Base-by-base conservation (phyloP, 2,888 invertebrate species). In the Stegana nigrithorax region DNA sequence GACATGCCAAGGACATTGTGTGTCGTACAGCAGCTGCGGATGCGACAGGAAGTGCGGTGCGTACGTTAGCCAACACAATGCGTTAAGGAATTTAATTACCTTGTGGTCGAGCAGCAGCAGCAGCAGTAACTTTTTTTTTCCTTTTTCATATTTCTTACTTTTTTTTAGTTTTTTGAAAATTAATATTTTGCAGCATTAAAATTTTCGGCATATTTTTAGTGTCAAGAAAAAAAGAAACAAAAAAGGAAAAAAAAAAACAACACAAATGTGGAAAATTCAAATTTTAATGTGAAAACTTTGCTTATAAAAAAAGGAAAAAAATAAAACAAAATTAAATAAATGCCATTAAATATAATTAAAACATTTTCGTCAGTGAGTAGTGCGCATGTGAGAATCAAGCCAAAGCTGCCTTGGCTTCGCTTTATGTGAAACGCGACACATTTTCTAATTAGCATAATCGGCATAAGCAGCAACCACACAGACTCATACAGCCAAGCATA, bases 31-130 rank as follows among this genome's bases (percentile, higher is more conserved):
- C 8, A 39, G 29, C 29, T 7, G 29, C 29, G 10, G 29, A n/a
- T 10, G 10, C 10, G 29, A 29, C 6, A n/a, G 39, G 14, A 39
- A 39, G 39, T 39, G 17, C 39, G 10, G 14, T n/a, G 36, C 36
- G 14, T 3, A 36, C 10, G 36, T 6, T 36, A 39, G 10, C 39
- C 39, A 39, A 14, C 23, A 63, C 59, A 64, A 58, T 44, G 58
- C 64, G 75, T 75, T 73, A 70, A 73, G 73, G 73, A 73, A 73
- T 73, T 73, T 73, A 73, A 73, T 73, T 73, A 73, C 75, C 75
- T 70, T 73, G 73, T 62, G 73, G 73, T 60, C 45, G 67, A 67
- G 64, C 73, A 73, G 75, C 75, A 73, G 69, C 68, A 59, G 59
- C 50, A 61, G 65, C 63, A 60, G 69, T 64, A 23, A 42, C n/a